Conservation (phyloP, 2,797 vertebrate genomes). For the Adrianichthys oophorus region DNA sequence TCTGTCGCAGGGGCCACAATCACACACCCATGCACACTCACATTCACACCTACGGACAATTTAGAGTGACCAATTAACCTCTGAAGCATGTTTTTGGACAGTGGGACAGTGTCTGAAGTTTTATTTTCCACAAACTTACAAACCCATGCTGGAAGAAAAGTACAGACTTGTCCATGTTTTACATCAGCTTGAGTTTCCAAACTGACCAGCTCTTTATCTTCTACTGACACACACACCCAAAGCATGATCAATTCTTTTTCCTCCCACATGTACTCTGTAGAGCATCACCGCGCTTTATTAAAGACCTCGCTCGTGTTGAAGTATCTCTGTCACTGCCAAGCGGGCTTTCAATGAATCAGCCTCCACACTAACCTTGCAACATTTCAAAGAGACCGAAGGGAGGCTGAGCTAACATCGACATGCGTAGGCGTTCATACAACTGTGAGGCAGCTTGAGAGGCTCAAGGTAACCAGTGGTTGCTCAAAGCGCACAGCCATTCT, state of each 20-base stretch:
- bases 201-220: background rate
- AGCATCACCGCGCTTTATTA: constrained; percentile 57
- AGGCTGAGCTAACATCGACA: constrained; percentile 44
- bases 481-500: constrained; percentile 20
- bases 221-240: constrained; percentile 1
- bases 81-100: no score
- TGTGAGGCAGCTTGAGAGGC: constrained; percentile 35
- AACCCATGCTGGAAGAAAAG: no score
- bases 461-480: constrained; percentile 32
- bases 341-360: constrained; percentile 57
- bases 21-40: no score
- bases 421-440: constrained; percentile 48
- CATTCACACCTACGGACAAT: no score
- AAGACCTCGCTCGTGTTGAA: constrained; percentile 58
- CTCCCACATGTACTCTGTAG: constrained; percentile 63
- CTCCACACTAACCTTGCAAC: constrained; percentile 65
- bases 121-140: no score
- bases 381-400: constrained; percentile 60
- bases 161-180: no score
- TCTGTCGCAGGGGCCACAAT: no score
- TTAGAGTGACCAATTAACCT: no score
- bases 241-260: constrained; percentile 39
- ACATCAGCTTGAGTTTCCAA: no score
- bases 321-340: constrained; percentile 61
- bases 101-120: background rate